Percentiles rank a stretch among this genome's conserved stretches.
Evolutionary conservation across 2,888 invertebrate genomes (phyloP).

Genomic region (Metopia argyrocephala): DNA sequence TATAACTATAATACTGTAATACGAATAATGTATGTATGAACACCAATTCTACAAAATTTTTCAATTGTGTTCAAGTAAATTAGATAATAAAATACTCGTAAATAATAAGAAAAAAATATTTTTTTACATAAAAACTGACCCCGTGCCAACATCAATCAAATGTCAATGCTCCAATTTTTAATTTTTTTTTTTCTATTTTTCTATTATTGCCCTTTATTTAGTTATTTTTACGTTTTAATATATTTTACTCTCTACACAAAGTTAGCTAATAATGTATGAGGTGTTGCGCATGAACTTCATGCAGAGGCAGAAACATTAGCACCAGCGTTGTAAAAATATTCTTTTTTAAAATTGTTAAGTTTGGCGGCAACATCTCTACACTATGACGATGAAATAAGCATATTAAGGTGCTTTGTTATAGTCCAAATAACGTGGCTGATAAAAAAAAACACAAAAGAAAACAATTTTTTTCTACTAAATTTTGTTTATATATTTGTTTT

Average conservation of each 20-base stretch:
- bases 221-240: conserved; percentile 16
- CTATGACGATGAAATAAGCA: not conserved
- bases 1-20: no score
- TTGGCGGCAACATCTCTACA: conserved; percentile 2
- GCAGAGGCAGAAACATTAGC: not conserved
- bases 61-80: not conserved
- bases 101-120: conserved; percentile 7
- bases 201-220: conserved; percentile 60
- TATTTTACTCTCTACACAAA: conserved; percentile 17
- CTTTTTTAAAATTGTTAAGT: not conserved
- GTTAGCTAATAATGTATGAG: conserved; percentile 27
- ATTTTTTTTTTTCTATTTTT: no score
- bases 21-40: no score
- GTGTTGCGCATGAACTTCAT: conserved; percentile 26
- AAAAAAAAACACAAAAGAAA: not conserved
- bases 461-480: not conserved
- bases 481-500: conserved; percentile 10
- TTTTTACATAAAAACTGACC: conserved; percentile 61
- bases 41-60: no score
- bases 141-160: conserved; percentile 67
- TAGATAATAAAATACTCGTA: not conserved
- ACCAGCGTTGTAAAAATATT: not conserved
- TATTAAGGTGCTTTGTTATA: conserved; percentile 47
- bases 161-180: conserved; percentile 66
- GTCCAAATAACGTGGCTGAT: conserved; percentile 1